These are phyloP conservation scores for Petrocephalus sullivani DNA, from an alignment of 2,797 vertebrate genomes.

Conservation along the genomic window DNA sequence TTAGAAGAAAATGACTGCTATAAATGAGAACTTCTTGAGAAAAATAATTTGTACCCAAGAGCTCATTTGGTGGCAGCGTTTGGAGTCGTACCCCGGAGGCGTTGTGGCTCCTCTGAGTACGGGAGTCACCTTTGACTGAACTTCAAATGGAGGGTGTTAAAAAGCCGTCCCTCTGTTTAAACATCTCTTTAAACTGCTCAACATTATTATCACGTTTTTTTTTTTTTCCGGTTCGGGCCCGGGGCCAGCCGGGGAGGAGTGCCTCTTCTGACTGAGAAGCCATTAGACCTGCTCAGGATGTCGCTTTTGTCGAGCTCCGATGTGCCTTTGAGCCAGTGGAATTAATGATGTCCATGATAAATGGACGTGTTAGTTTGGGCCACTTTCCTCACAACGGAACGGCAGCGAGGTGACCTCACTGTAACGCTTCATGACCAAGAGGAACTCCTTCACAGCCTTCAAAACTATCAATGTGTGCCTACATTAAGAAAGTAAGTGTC, in stretches of 20 bases:
- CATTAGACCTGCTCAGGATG: not conserved
- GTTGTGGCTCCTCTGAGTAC: not conserved
- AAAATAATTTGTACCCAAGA: not conserved
- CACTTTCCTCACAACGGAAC: not conserved
- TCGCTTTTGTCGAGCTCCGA: not conserved
- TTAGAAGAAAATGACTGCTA: not conserved
- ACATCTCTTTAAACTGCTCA: not conserved
- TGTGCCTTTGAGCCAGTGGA: not conserved
- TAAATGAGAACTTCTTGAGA: not conserved
- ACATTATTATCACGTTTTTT: not conserved
- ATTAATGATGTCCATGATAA: not conserved
- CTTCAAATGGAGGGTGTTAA: not conserved
- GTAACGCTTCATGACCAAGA: not conserved
- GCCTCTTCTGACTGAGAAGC: not conserved
- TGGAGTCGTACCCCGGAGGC: not conserved
- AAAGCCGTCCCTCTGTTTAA: not conserved
- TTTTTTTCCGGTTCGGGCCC: not conserved
- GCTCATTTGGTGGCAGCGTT: not conserved
- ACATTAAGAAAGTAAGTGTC: not conserved
- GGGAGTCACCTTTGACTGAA: not conserved
- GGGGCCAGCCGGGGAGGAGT: not conserved
- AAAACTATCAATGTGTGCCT: not conserved
- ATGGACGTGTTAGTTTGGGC: not conserved
- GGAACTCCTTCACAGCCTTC: not conserved
- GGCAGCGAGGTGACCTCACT: not conserved